Percentiles rank a stretch among this genome's conserved stretches.
phyloP scores from a whole-genome alignment of 2,113 vertebrate genomes.

The Paraplagusia blochii region DNA sequence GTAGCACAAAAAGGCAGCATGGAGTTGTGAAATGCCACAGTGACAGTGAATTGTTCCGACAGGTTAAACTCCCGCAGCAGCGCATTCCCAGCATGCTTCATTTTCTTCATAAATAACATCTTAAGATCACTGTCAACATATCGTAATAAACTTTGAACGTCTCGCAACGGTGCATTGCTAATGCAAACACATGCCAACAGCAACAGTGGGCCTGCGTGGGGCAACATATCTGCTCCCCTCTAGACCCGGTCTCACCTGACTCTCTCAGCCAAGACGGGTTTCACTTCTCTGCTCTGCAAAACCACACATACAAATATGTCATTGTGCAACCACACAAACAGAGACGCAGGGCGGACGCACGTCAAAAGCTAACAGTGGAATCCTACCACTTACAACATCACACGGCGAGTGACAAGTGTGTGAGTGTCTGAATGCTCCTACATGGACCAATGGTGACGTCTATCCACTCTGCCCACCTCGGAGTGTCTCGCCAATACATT shows the following conservation, averaged over 20 bases:
- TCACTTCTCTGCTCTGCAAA: slow-evolving; percentile 67
- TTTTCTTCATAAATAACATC: slow-evolving; percentile 29
- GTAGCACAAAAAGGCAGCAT: not conserved
- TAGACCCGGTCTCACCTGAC: slow-evolving; percentile 20
- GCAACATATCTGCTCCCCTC: slow-evolving; percentile 18
- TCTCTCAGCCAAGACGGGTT: slow-evolving; percentile 56
- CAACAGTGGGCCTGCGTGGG: slow-evolving; percentile 9
- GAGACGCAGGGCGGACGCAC: slow-evolving; percentile 34
- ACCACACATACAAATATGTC: slow-evolving; percentile 35
- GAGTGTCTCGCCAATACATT: slow-evolving; percentile 21
- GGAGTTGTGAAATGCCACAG: slow-evolving; percentile 29
- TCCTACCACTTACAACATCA: slow-evolving; percentile 63
- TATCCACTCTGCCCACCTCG: slow-evolving; percentile 44
- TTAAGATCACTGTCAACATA: slow-evolving; percentile 21
- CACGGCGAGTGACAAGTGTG: slow-evolving; percentile 54
- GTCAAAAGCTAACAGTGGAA: slow-evolving; percentile 66
- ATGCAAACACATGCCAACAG: slow-evolving; percentile 22
- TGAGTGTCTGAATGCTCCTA: slow-evolving; percentile 54
- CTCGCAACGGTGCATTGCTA: slow-evolving; percentile 1
- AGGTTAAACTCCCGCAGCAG: slow-evolving; percentile 33
- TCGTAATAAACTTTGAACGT: slow-evolving; percentile 8
- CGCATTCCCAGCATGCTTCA: slow-evolving; percentile 43
- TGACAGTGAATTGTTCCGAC: slow-evolving; percentile 35
- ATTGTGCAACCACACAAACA: slow-evolving; percentile 14
- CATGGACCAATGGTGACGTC: slow-evolving; percentile 59